Evolutionary conservation across 30 jellyfish, hydroid and myxozoan species (phyloP).

Genomic region (Cassiopea andromeda): DNA sequence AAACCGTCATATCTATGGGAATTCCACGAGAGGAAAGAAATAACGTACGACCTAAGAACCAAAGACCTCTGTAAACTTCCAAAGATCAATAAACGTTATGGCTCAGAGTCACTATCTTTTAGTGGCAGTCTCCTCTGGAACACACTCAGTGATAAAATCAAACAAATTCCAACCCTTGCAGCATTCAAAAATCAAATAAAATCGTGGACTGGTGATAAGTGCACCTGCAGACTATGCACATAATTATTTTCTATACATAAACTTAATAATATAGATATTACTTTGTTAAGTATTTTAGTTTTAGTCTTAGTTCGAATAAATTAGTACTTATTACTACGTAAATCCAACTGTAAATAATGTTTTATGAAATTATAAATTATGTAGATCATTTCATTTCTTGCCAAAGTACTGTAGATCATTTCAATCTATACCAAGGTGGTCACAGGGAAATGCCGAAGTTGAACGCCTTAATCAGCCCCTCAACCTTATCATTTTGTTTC

Average conservation of each 20-base stretch:
- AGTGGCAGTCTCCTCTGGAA: constrained; percentile 18
- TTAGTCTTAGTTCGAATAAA: constrained; percentile 1
- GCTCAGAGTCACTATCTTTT: constrained; percentile 21
- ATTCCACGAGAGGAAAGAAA: constrained; percentile 42
- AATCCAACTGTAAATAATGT: constrained; percentile 17
- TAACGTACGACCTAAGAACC: constrained; percentile 30
- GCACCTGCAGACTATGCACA: constrained; percentile 23
- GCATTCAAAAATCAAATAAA: constrained; percentile 30
- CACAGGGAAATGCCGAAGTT: too few species aligned
- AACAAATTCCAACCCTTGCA: constrained; percentile 27
- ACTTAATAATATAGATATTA: too few species aligned
- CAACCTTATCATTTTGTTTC: too few species aligned
- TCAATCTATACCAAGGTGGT: too few species aligned
- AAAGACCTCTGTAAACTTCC: constrained; percentile 40
- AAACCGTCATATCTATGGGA: constrained; percentile 55
- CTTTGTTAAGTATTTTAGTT: background rate
- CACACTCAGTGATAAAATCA: constrained; percentile 22
- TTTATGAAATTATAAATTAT: too few species aligned
- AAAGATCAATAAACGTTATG: constrained; percentile 17
- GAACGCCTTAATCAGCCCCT: too few species aligned
- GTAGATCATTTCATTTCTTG: too few species aligned
- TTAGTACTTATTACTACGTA: constrained; percentile 7
- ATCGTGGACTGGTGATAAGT: constrained; percentile 46
- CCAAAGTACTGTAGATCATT: too few species aligned
- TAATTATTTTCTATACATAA: background rate